Evolutionary conservation across 2,888 invertebrate genomes (phyloP).

Genomic region (Acleris sparsana): DNA sequence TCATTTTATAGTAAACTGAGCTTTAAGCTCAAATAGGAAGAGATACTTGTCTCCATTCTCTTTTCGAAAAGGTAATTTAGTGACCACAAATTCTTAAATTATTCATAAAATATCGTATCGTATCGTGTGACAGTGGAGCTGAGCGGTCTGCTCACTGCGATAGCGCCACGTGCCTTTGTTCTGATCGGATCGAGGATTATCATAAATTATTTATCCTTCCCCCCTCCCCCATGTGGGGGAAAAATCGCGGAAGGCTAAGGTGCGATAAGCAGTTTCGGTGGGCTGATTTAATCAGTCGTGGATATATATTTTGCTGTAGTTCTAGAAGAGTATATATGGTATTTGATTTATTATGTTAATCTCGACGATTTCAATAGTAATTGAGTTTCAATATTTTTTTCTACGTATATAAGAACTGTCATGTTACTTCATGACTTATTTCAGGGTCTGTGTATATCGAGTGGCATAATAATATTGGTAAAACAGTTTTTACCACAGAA

Average conservation of each 20-base stretch:
- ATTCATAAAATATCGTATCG: not conserved
- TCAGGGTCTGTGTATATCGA: no score
- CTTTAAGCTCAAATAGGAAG: no score
- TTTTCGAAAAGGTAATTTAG: not conserved
- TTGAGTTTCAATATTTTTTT: no score
- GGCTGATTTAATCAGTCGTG: conserved; percentile 5
- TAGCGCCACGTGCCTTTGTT: conserved; percentile 69
- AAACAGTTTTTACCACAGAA: no score
- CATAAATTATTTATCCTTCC: conserved; percentile 74
- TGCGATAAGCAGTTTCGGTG: conserved; percentile 11
- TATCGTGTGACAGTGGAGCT: conserved; percentile 46
- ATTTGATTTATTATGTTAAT: no score
- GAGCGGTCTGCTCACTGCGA: conserved; percentile 52
- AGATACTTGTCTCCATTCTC: no score
- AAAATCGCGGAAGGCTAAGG: conserved; percentile 36
- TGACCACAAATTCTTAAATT: not conserved
- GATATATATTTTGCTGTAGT: not conserved
- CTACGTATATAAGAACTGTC: no score
- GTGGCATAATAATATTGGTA: no score
- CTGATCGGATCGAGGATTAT: conserved; percentile 63
- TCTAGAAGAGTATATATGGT: not conserved
- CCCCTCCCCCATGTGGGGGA: conserved; percentile 46
- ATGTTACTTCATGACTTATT: no score
- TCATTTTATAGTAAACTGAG: no score
- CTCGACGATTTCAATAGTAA: no score